phyloP scores from a whole-genome alignment of 2,113 vertebrate genomes.

The Vombatus ursinus region DNA sequence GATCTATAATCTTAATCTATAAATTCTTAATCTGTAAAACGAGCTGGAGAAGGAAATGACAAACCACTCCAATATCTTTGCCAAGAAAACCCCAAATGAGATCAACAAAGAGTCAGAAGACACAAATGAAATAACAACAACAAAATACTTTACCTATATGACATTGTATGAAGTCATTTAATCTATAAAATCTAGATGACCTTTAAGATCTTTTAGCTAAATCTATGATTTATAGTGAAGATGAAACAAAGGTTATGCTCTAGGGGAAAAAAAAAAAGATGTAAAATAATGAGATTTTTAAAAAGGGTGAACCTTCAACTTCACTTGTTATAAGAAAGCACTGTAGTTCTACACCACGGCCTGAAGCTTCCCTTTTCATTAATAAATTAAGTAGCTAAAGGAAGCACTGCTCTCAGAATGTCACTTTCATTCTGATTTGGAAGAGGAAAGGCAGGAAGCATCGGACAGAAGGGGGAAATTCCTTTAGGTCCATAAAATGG shows the following conservation, averaged over 20 bases:
- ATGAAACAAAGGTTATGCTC: constrained; percentile 16
- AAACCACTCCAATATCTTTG: neutral
- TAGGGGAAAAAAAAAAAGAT: constrained; percentile 20
- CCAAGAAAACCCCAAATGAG: neutral
- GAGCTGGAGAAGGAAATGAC: neutral
- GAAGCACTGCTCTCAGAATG: neutral
- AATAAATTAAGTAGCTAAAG: constrained; percentile 3
- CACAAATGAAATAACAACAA: neutral
- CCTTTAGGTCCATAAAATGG: neutral
- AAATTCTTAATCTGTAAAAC: neutral
- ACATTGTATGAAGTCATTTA: neutral
- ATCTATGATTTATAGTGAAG: neutral
- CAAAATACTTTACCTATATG: constrained; percentile 14
- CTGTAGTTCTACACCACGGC: neutral
- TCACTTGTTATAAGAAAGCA: constrained; percentile 4
- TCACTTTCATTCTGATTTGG: neutral
- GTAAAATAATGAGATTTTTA: constrained; percentile 5
- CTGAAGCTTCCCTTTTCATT: neutral
- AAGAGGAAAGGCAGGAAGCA: neutral
- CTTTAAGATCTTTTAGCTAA: neutral
- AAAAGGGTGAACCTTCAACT: constrained; percentile 21
- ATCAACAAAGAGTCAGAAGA: neutral
- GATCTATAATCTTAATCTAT: too few species aligned
- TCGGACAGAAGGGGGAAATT: neutral
- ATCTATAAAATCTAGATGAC: neutral